Evolutionary conservation across 2,797 vertebrate genomes (phyloP), one percentile per base, ranked within the genome.

Genomic region (Melanotaenia maccullochi): DNA sequence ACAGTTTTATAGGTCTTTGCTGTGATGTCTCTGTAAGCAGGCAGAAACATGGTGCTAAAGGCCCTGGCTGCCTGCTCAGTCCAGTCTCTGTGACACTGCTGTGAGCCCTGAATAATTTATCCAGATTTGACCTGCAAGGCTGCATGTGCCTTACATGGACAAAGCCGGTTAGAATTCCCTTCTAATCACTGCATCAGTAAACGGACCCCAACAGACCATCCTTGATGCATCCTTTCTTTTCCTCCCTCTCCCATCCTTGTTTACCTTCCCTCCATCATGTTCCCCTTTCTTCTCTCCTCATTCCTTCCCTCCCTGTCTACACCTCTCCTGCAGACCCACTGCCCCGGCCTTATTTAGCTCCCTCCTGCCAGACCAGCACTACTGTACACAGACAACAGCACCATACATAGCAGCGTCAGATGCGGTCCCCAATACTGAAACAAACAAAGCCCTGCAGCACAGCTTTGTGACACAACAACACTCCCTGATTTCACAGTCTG

Each of bases 181-280:
- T 67, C 73, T 60, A 85, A 83, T 88, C 85, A 90, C 88, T 92
- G 89, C 93, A 93, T 94, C 90, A 87, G 91, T 93, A 93, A 94
- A 92, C 89, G 91, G 91, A 94, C 86, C 90, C 91, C 84, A 88
- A 40, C 60, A 88, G 87, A 90, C 88, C 86, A 87, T 77, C 79
- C 80, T 81, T 87, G 84, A 87, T 88, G 87, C 84, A 83, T 88
- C 81, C 73, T 82, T 65, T 80, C 65, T 69, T 77, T 75, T 84
- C 76, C 84, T 83, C 84, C 75, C 57, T 86, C 81, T 85, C 86
- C 83, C 78, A 82, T 78, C 81, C 85, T 85, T 92, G 87, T 92
- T 90, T 92, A 91, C 88, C 88, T 87, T 78, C 70, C 57, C 68
- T 73, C 60, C 4, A 14, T 56, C 30, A 71, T 71, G 77, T 69